A percentile compares a stretch with the other conserved stretches of the same genome.
phyloP scores from a whole-genome alignment of 2,797 vertebrate species.

The Esox masquinongy region DNA sequence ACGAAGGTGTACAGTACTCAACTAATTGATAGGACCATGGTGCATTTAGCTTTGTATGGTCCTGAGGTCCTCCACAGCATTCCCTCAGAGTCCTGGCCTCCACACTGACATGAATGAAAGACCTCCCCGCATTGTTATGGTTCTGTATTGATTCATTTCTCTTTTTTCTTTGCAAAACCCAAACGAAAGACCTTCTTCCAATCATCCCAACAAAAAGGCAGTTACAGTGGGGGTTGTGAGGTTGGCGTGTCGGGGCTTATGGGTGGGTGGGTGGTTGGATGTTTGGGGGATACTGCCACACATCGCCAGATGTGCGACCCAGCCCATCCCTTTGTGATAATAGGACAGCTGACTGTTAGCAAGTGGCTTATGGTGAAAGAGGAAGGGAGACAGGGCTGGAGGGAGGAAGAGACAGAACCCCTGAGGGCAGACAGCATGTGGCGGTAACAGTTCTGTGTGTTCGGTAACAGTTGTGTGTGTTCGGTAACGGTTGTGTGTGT shows the following conservation, averaged over 20 bases:
- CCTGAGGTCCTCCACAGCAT: conserved; percentile 55
- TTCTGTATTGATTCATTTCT: conserved; percentile 55
- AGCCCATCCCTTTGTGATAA: conserved; percentile 44
- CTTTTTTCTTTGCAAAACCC: conserved; percentile 66
- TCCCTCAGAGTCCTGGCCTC: background rate
- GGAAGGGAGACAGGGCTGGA: conserved; percentile 6
- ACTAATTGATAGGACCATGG: conserved; percentile 43
- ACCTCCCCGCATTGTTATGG: conserved; percentile 57
- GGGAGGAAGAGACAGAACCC: background rate
- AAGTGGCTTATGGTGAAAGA: conserved; percentile 36
- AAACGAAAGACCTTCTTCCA: conserved; percentile 54
- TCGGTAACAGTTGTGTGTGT: no score
- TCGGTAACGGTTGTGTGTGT: no score
- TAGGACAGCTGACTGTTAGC: conserved; percentile 61
- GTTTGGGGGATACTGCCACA: conserved; percentile 48
- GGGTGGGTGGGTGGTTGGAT: conserved; percentile 34
- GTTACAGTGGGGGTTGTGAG: background rate
- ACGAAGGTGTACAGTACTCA: conserved; percentile 24
- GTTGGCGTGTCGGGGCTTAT: background rate
- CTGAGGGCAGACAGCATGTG: no score
- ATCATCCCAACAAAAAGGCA: conserved; percentile 39
- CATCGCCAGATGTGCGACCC: conserved; percentile 71
- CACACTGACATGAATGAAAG: conserved; percentile 60
- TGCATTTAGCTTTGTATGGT: conserved; percentile 32
- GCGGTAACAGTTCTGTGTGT: no score